Conservation (phyloP, 2,797 vertebrate genomes). For the Xenentodon cancila region DNA sequence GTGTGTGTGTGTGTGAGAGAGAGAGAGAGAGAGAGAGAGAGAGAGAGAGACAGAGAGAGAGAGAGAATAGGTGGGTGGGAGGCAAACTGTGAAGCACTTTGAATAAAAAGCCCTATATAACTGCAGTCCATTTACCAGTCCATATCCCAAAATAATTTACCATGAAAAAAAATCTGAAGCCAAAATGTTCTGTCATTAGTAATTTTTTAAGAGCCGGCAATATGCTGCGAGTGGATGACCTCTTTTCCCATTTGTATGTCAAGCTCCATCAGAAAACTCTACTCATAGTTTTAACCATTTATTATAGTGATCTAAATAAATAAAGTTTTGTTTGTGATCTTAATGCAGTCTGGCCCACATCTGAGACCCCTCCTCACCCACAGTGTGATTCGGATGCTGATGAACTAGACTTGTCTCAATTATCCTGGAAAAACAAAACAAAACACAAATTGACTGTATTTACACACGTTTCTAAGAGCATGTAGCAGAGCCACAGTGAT, state of each 20-base stretch:
- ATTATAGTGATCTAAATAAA: not conserved
- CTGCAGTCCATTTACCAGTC: slow-evolving; percentile 29
- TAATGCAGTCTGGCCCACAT: not conserved
- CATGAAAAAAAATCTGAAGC: slow-evolving; percentile 9
- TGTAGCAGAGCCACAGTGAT: too few species aligned
- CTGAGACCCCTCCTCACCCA: not conserved
- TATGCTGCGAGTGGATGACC: slow-evolving; percentile 1
- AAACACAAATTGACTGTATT: too few species aligned
- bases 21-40: too few species aligned
- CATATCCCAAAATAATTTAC: slow-evolving; percentile 27
- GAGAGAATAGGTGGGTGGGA: slow-evolving; percentile 21
- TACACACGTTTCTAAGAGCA: too few species aligned
- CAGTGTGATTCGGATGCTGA: not conserved
- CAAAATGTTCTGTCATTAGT: slow-evolving; percentile 18
- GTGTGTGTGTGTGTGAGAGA: too few species aligned
- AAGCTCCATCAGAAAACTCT: slow-evolving; percentile 11
- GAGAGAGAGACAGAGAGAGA: too few species aligned
- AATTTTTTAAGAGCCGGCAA: not conserved
- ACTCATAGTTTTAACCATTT: slow-evolving; percentile 1
- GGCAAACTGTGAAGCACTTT: slow-evolving; percentile 26
- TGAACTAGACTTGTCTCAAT: not conserved
- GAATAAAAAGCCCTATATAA: slow-evolving; percentile 24
- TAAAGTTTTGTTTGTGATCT: not conserved
- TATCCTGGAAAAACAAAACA: too few species aligned
- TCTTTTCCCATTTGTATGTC: slow-evolving; percentile 6